Base-by-base conservation (phyloP, 2,888 invertebrate genomes). In the Ophion ventricosus region DNA sequence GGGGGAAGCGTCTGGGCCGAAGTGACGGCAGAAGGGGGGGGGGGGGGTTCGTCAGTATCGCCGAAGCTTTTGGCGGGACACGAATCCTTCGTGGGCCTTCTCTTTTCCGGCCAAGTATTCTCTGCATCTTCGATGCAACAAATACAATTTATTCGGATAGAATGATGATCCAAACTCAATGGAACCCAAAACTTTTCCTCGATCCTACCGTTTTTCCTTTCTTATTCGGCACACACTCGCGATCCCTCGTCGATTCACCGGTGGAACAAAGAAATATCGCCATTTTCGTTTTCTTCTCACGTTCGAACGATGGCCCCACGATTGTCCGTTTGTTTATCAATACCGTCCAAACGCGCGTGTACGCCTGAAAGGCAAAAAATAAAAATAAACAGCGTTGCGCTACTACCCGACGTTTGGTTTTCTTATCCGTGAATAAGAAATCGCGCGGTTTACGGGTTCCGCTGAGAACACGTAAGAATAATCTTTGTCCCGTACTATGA, bases 51-150 rank as follows among this genome's bases (percentile, higher is more conserved):
- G 1, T 17, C 54, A 23, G 49, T 25, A 17, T 49, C 49, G 49
- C 49, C 49, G 14, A 49, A 17, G 64, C 64, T 23, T 75, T 75
- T 75, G 63, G 74, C 63, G 74, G 63, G 74, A 74, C n/a, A 59
- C 74, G 63, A 61, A 49, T n/a, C 10, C 59, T 20, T 23, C 29
- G 54, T 4, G 25, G 17, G 26, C 54, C 5, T 25, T 40, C 20
- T 20, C 10, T 4, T 7, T 61, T 61, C 43, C 43, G 43, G 43
- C 14, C 23, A 40, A 43, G 1, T 23, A 7, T 23, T 23, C 2
- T 67, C 20, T 0, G 20, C 1, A 20, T 23, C 17, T 23, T 57
- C 57, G 57, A 57, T 3, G 14, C 49, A 17, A 49, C 17, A 17
- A 49, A 49, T 49, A 17, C 49, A 49, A 49, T 17, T 11, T 17